Evolutionary conservation across 2,113 vertebrate genomes (phyloP).

Genomic region (Balaenoptera acutorostrata): DNA sequence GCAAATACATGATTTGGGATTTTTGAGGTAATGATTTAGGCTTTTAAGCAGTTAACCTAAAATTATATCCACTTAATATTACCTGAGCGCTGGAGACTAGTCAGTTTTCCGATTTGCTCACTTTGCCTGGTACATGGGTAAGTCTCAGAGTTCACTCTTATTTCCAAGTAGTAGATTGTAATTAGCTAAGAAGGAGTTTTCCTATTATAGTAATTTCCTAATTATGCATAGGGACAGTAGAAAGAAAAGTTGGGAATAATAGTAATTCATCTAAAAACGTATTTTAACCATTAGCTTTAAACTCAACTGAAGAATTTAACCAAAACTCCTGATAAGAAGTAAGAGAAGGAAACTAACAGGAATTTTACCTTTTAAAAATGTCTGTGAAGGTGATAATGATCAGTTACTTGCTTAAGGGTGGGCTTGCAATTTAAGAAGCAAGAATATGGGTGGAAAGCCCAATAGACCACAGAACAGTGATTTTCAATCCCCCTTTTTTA

Average conservation of each 20-base stretch:
- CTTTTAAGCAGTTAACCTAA: background rate
- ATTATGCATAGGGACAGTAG: background rate
- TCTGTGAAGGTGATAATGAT: constrained; percentile 7
- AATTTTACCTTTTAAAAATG: background rate
- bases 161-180: background rate
- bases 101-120: background rate
- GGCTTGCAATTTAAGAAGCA: background rate
- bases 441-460: background rate
- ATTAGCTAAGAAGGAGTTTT: constrained; percentile 7
- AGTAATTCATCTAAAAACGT: constrained; percentile 15
- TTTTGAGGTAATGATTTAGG: background rate
- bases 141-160: background rate
- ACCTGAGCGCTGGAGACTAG: background rate
- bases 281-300: constrained; percentile 26
- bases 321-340: background rate
- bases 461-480: background rate
- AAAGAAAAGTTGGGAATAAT: constrained; percentile 31
- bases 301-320: background rate
- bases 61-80: background rate
- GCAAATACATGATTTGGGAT: background rate
- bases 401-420: background rate
- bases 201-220: constrained; percentile 22
- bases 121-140: background rate
- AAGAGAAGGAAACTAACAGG: background rate
- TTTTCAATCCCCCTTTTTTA: background rate